Evolutionary conservation across 1,140 invertebrate species (phyloP), one percentile per base, ranked within the genome.

Genomic region (Plodia interpunctella): DNA sequence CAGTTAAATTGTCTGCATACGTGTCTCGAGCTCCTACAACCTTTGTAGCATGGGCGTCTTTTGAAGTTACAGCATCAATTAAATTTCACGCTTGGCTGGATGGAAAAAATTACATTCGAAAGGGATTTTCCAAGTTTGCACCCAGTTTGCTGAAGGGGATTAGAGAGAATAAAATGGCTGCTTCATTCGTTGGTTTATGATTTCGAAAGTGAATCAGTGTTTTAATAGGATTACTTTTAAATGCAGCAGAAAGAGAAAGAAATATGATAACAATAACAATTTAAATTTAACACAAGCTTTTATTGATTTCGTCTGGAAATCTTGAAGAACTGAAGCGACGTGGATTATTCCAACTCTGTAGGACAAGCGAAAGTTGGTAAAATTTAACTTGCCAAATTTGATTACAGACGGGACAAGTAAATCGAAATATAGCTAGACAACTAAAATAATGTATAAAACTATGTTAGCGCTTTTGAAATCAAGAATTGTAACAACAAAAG

Each of bases 11-110:
- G 63, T 61, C 58, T 44, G 57, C 57, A 61, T 60, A 67, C 65
- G 62, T 53, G 53, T 32, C 44, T 51, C 21, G 51, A 30, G 65
- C 51, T 58, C n/a, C 51, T 44, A 54, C 59, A 62, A 57, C 65
- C 65, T 61, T 69, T 58, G 55, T 66, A 56, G 55, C 66, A 57
- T 60, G 49, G 53, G 35, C 59, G 54, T 60, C 38, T 60, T 64
- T 65, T 69, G 60, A 62, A 61, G 58, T 58, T 15, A 44, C 49
- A 28, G 51, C 44, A 38, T 50, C 64, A 76, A 73, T 79, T 73
- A 73, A 58, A 77, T 79, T 79, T 75, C 72, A 68, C 56, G 61
- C 70, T 70, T 63, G 62, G 60, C 64, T 57, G 62, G 50, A 59
- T 68, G 65, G 72, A 79, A 75, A 70, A 79, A 65, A 67, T 69